phyloP scores from a whole-genome alignment of 2,113 vertebrate species.

The Eulacestoma nigropectus region DNA sequence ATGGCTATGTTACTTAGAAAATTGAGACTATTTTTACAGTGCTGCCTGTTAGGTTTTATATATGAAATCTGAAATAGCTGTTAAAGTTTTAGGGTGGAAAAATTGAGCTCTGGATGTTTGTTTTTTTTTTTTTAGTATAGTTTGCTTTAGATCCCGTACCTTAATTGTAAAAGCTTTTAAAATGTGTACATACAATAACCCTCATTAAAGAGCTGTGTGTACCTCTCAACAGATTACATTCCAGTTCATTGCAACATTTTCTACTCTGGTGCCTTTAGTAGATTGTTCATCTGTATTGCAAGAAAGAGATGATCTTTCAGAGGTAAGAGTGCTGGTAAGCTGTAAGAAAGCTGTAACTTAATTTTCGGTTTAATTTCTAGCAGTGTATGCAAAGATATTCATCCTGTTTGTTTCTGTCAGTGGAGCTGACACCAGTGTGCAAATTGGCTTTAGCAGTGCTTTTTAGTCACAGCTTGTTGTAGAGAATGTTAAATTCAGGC shows the following conservation, averaged over 20 bases:
- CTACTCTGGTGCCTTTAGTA: constrained; percentile 99
- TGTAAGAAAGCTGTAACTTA: background rate
- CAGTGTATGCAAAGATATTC: background rate
- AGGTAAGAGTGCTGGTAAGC: constrained; percentile 80
- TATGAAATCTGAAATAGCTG: background rate
- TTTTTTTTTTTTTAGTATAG: background rate
- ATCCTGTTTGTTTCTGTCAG: background rate
- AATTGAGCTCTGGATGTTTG: background rate
- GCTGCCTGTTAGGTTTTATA: background rate
- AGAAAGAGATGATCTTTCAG: constrained; percentile 89
- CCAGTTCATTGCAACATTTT: constrained; percentile 99
- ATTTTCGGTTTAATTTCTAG: background rate
- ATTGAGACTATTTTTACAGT: background rate
- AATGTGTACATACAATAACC: background rate
- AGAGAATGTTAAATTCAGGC: background rate
- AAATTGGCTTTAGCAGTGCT: background rate
- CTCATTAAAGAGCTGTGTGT: background rate
- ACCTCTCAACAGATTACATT: constrained; percentile 89
- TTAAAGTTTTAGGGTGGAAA: background rate
- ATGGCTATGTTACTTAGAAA: background rate
- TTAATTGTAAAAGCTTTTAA: background rate
- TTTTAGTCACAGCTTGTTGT: background rate
- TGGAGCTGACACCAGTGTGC: background rate
- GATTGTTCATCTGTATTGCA: constrained; percentile 94
- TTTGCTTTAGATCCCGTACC: background rate